These are phyloP conservation scores for Myotis davidii DNA, from an alignment of 2,113 vertebrate species.

Conservation along the genomic window DNA sequence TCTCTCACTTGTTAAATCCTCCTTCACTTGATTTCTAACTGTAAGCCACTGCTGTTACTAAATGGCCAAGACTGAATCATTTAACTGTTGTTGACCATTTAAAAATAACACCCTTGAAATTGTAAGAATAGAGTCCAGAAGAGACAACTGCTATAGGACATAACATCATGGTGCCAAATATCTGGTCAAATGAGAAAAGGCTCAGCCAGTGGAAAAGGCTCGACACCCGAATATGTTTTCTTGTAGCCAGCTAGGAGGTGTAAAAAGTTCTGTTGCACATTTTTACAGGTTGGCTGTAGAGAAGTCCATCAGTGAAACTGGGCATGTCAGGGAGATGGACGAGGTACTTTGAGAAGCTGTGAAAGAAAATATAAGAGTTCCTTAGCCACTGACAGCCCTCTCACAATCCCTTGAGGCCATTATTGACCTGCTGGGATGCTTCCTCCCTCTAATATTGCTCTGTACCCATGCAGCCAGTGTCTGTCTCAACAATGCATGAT, in stretches of 20 bases:
- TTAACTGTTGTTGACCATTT: constrained; percentile 44
- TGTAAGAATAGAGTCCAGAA: constrained; percentile 30
- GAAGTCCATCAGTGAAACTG: background rate
- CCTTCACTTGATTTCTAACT: constrained; percentile 46
- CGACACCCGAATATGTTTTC: background rate
- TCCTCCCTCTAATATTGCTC: background rate
- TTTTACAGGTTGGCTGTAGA: background rate
- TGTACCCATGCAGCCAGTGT: background rate
- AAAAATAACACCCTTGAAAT: constrained; percentile 45
- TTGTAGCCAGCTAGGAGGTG: background rate
- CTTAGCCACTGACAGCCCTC: background rate
- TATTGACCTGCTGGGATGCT: background rate
- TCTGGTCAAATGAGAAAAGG: background rate
- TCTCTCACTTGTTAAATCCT: constrained; percentile 25
- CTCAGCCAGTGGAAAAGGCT: background rate
- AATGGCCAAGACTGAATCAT: constrained; percentile 36
- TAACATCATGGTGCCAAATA: background rate
- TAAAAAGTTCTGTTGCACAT: background rate
- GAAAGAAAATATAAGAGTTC: background rate
- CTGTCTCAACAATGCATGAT: background rate
- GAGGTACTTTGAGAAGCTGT: background rate
- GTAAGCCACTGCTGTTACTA: background rate
- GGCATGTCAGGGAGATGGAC: background rate
- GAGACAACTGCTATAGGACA: constrained; percentile 9
- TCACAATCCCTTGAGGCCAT: background rate